Conservation (phyloP, 2,113 vertebrate species). For the Kobus ellipsiprymnus region DNA sequence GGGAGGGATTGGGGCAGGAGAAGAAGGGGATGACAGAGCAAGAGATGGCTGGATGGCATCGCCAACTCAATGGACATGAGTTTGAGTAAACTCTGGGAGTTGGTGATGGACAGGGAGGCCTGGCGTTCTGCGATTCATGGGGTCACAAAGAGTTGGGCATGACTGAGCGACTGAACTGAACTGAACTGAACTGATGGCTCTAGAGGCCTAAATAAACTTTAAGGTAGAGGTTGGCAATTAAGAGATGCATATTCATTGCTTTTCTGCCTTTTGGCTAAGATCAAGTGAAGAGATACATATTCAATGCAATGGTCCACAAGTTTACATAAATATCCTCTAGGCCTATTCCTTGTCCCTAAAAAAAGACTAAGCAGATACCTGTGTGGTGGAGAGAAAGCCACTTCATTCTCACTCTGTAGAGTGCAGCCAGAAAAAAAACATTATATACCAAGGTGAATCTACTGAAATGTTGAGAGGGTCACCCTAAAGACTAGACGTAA, state of each 20-base stretch:
- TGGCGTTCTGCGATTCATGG: no score
- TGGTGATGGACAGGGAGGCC: no score
- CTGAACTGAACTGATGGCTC: background rate
- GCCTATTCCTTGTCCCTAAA: accelerated
- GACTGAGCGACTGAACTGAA: background rate
- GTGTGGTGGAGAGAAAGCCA: background rate
- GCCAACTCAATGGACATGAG: no score
- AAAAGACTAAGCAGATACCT: background rate
- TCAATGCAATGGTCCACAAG: background rate
- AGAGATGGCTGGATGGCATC: no score
- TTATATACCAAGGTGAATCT: background rate
- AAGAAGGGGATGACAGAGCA: no score
- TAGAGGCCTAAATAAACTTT: background rate
- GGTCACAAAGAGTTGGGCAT: accelerated
- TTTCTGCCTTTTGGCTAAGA: background rate
- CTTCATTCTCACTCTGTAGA: background rate
- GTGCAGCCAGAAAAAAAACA: background rate
- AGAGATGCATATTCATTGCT: background rate
- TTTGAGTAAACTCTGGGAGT: no score
- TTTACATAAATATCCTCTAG: background rate
- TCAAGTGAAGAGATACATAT: background rate
- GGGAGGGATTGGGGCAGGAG: no score
- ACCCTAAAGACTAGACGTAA: background rate
- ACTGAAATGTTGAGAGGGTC: background rate
- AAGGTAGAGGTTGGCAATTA: background rate